Conservation (phyloP, 2,797 vertebrate species). For the Amblyopsis hoosieri region DNA sequence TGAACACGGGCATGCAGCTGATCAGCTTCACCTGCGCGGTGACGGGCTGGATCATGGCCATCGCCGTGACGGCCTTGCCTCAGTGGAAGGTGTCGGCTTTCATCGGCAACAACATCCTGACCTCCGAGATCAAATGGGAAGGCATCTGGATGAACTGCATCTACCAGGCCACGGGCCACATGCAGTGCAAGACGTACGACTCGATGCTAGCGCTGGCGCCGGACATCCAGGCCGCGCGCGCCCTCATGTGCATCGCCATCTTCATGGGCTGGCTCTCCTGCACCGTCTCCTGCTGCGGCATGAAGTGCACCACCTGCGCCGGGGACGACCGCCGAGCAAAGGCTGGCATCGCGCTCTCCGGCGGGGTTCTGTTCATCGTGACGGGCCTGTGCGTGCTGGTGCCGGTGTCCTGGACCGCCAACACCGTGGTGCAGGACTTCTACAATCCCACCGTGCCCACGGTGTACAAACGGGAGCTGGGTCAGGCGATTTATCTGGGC, state of each 20-base stretch:
- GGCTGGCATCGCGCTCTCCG: slow-evolving; percentile 78
- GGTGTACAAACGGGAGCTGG: slow-evolving; percentile 81
- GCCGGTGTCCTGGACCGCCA: slow-evolving; percentile 82
- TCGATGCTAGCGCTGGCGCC: slow-evolving; percentile 81
- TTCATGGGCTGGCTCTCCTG: slow-evolving; percentile 85
- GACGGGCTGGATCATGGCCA: slow-evolving; percentile 84
- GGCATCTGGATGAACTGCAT: slow-evolving; percentile 87
- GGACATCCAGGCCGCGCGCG: slow-evolving; percentile 81
- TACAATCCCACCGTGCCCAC: slow-evolving; percentile 80
- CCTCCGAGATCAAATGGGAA: slow-evolving; percentile 83
- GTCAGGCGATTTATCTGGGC: slow-evolving; percentile 83
- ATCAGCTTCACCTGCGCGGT: slow-evolving; percentile 84
- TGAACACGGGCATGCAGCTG: slow-evolving; percentile 82
- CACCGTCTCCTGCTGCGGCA: slow-evolving; percentile 84
- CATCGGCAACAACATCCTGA: slow-evolving; percentile 82
- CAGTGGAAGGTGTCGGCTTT: slow-evolving; percentile 87
- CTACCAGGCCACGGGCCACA: slow-evolving; percentile 83
- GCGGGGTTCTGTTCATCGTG: slow-evolving; percentile 81
- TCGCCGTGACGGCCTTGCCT: slow-evolving; percentile 81
- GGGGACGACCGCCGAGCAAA: slow-evolving; percentile 82
- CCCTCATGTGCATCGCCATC: slow-evolving; percentile 83
- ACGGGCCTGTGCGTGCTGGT: slow-evolving; percentile 81
- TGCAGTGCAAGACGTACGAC: slow-evolving; percentile 85
- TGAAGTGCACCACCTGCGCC: slow-evolving; percentile 86
- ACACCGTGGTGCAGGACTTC: slow-evolving; percentile 81